Percentiles rank a stretch among this genome's conserved stretches.
Evolutionary conservation across 2,888 invertebrate species (phyloP).

Genomic region (Agonopterix heracliana): DNA sequence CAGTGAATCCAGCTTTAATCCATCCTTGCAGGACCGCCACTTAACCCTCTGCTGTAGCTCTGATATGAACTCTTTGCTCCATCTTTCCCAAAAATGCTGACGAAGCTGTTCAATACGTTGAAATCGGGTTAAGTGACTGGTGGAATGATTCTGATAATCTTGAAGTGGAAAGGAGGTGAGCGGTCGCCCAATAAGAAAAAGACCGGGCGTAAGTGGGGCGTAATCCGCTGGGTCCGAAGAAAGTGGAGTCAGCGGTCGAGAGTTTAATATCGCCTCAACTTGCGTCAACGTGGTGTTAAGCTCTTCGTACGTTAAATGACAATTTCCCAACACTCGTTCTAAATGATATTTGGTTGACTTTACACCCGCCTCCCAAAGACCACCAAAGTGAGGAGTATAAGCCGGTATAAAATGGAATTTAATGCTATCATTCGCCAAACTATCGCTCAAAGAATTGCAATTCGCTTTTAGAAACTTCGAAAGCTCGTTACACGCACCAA

Average conservation of each 20-base stretch:
- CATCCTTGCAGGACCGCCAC: conserved; percentile 4
- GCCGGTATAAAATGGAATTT: conserved; percentile 12
- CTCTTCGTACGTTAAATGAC: conserved; percentile 14
- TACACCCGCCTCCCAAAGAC: too few species aligned
- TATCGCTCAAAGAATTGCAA: conserved; percentile 5
- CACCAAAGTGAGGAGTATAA: conserved; percentile 10
- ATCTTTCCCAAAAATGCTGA: conserved; percentile 12
- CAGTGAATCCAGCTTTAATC: conserved; percentile 2
- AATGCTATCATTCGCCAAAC: conserved; percentile 5
- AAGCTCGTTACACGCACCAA: conserved; percentile 7
- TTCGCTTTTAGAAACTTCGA: conserved; percentile 2
- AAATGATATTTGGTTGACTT: conserved; percentile 10
- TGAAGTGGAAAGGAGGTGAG: conserved; percentile 9
- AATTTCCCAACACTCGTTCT: conserved; percentile 10
- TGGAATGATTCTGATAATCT: too few species aligned
- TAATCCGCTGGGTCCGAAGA: conserved; percentile 13
- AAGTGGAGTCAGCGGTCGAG: conserved; percentile 14
- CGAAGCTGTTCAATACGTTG: conserved; percentile 11
- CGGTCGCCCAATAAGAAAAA: conserved; percentile 17
- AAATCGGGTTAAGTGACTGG: not conserved
- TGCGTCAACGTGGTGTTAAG: conserved; percentile 12
- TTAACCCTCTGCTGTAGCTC: conserved; percentile 13
- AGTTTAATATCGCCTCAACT: conserved; percentile 18
- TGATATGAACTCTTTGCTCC: conserved; percentile 13
- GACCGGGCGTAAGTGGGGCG: conserved; percentile 14